Percentiles rank a stretch among this genome's conserved stretches.
Conservation (phyloP, 2,888 invertebrate genomes). For the Mamestra brassicae region DNA sequence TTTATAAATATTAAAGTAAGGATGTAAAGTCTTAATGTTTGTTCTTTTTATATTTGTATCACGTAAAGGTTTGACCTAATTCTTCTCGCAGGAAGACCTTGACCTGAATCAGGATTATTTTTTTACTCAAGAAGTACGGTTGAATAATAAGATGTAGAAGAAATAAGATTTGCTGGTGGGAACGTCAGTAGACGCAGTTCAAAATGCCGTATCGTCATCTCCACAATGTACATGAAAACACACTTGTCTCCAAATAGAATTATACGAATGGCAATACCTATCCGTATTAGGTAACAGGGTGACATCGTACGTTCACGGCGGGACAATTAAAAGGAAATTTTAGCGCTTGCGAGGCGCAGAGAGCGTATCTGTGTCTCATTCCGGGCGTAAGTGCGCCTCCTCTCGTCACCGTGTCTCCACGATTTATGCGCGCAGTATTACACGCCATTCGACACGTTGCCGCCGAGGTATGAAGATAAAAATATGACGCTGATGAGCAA, state of each 20-base stretch:
- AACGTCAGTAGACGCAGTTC: not conserved
- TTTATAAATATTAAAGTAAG: no score
- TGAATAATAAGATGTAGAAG: no score
- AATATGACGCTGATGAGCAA: not conserved
- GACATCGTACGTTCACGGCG: constrained; percentile 75
- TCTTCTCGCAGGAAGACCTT: no score
- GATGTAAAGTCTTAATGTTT: no score
- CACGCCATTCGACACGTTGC: constrained; percentile 89
- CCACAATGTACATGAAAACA: constrained; percentile 11
- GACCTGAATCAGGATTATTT: no score
- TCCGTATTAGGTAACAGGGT: constrained; percentile 59
- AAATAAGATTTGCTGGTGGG: no score
- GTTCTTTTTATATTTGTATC: no score
- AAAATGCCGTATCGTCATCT: not conserved
- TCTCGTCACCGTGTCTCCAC: constrained; percentile 86
- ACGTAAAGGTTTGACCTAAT: no score
- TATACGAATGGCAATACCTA: constrained; percentile 44
- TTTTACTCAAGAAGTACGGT: no score
- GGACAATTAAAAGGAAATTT: constrained; percentile 86
- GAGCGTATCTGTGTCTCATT: constrained; percentile 84
- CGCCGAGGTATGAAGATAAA: constrained; percentile 73
- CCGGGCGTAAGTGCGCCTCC: constrained; percentile 83
- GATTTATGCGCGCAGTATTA: constrained; percentile 89
- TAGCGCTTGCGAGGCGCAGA: constrained; percentile 73
- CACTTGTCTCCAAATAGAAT: constrained; percentile 40